Evolutionary conservation across 2,888 invertebrate genomes (phyloP), one percentile per base, ranked within the genome.

Genomic region (Clostera curtula): DNA sequence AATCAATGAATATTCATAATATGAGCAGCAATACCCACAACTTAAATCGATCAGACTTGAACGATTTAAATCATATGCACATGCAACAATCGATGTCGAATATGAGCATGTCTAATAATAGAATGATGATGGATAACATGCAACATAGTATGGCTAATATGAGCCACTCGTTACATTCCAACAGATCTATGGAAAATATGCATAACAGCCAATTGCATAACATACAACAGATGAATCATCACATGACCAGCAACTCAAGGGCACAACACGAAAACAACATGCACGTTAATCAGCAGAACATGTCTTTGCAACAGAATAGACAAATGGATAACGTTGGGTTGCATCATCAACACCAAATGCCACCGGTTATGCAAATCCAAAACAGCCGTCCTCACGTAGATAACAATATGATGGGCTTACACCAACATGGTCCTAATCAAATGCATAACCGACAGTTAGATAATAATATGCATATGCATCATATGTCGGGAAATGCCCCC

Each of bases 341-440:
- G 26, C 83, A 82, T 42, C 83, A 80, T 33, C 82, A 79, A 47
- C 82, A 83, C 51, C 82, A 75, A 56, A 76, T 80, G 65, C 48
- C 77, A 8, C 79, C 76, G 40, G 67, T 73, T 7, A 83, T 83
- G 77, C 82, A 82, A 42, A 70, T 80, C 35, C 80, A 75, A 55
- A 79, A 67, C 43, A 76, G 73, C 55, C 69, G 71, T 1, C 54
- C 63, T 12, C 79, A 82, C 34, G 64, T 75, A 10, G 82, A 82
- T 10, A 72, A 56, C 34, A 76, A 73, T 32, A 49, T 79, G 40
- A 71, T 82, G 68, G 57, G 63, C 22, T 74, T 83, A 65, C 83
- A 85, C 44, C 76, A 74, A 42, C 80, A 82, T 54, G 58, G 70
- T 15, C 60, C 75, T 2, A 76, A 74, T 42, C 79, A 80, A 62